A percentile compares a stretch with the other conserved stretches of the same genome.
Conservation (phyloP, 2,797 vertebrate genomes). For the Epinephelus coioides region DNA sequence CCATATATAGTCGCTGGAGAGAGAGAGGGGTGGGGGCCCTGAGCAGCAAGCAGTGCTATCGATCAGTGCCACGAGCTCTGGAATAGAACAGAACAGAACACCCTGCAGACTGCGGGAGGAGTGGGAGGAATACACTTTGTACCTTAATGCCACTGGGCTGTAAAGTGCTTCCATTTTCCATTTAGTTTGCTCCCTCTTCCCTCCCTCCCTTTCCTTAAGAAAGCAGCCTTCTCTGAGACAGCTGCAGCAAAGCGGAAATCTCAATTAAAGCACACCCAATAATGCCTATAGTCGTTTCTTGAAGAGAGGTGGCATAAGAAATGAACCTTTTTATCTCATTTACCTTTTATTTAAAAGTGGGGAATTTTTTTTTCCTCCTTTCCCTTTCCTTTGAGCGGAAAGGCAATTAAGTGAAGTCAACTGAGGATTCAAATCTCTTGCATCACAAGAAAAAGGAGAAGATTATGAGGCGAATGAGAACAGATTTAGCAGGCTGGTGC, state of each 20-base stretch:
- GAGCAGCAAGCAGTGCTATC: constrained; percentile 80
- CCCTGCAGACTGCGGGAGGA: constrained; percentile 77
- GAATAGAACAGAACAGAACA: constrained; percentile 76
- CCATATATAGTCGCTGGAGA: constrained; percentile 80
- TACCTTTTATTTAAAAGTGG: constrained; percentile 89
- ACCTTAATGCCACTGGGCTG: constrained; percentile 82
- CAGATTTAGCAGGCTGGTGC: constrained; percentile 85
- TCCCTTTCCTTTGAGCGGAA: constrained; percentile 85
- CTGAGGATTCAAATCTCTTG: constrained; percentile 87
- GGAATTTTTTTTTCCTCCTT: constrained; percentile 56
- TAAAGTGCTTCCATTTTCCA: constrained; percentile 86
- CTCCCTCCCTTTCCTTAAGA: constrained; percentile 67
- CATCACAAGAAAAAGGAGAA: constrained; percentile 83
- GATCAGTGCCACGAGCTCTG: constrained; percentile 84
- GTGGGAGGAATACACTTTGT: constrained; percentile 85
- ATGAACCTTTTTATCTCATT: constrained; percentile 87
- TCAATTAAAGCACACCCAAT: constrained; percentile 86
- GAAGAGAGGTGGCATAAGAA: constrained; percentile 84
- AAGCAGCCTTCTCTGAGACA: constrained; percentile 75
- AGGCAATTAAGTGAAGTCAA: constrained; percentile 90
- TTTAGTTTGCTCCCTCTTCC: constrained; percentile 75
- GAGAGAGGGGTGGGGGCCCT: constrained; percentile 65
- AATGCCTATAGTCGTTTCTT: constrained; percentile 86
- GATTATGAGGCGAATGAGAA: constrained; percentile 84
- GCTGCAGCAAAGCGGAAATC: constrained; percentile 88